A percentile compares a stretch with the other conserved stretches of the same genome.
Evolutionary conservation across 2,113 vertebrate species (phyloP).

Genomic region (Podarcis muralis): DNA sequence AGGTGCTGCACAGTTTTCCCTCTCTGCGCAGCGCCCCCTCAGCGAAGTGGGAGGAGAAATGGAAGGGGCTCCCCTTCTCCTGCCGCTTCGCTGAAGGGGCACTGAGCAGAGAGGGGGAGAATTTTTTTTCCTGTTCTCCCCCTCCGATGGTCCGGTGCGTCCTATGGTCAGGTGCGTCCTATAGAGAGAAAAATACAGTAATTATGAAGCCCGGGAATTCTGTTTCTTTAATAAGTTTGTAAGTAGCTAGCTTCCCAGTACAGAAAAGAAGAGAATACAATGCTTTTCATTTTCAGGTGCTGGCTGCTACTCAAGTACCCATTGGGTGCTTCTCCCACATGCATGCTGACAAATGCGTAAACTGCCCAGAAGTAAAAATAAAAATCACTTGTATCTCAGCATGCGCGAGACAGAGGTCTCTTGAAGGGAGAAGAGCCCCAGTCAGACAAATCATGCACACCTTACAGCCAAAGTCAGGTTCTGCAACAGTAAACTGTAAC

Average conservation of each 20-base stretch:
- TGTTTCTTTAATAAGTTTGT: slow-evolving; percentile 53
- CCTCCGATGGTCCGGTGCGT: too few relatives aligned
- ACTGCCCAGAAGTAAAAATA: too few relatives aligned
- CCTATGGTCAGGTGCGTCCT: too few relatives aligned
- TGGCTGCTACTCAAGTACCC: too few relatives aligned
- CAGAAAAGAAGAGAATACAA: not conserved
- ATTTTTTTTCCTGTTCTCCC: too few relatives aligned
- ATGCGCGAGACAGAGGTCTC: not conserved
- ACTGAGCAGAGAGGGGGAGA: too few relatives aligned
- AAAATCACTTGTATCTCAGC: not conserved
- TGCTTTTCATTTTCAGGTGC: not conserved
- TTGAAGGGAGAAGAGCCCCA: not conserved
- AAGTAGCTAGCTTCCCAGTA: slow-evolving; percentile 29
- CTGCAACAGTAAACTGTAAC: not conserved
- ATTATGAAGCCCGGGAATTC: slow-evolving; percentile 30
- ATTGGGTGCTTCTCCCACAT: not conserved
- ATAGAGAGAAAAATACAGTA: too few relatives aligned
- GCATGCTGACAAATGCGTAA: not conserved
- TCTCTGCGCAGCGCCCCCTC: too few relatives aligned
- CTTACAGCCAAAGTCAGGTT: not conserved
- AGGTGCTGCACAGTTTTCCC: too few relatives aligned
- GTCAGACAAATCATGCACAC: not conserved
- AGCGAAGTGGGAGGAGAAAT: too few relatives aligned
- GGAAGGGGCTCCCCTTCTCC: too few relatives aligned
- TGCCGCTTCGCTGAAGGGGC: too few relatives aligned